Conservation (phyloP, 2,797 vertebrate genomes). For the Leptatherina wallacei region DNA sequence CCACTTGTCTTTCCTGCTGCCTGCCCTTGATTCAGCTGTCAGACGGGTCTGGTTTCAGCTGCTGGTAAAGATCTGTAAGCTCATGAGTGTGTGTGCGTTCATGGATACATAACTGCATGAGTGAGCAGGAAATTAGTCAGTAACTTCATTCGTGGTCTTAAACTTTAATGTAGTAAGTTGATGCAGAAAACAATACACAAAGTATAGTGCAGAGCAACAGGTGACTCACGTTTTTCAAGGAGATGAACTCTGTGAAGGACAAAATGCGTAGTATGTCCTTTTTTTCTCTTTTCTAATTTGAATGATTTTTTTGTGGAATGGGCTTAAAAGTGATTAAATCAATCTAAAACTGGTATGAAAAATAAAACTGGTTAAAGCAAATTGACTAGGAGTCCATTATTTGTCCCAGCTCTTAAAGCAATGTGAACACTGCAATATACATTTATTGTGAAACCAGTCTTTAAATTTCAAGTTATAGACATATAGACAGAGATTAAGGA, state of each 20-base stretch:
- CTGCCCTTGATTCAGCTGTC: conserved; percentile 78
- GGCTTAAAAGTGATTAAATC: no score
- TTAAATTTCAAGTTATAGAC: neutral
- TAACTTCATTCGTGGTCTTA: conserved; percentile 10
- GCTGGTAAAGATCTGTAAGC: conserved; percentile 37
- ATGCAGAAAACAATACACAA: neutral
- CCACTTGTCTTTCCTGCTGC: conserved; percentile 36
- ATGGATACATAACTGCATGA: conserved; percentile 6
- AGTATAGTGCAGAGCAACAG: no score
- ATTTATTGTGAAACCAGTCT: neutral
- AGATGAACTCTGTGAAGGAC: neutral
- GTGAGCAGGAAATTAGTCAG: conserved; percentile 21
- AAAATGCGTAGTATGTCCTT: neutral
- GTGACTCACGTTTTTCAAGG: no score
- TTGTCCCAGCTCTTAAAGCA: neutral
- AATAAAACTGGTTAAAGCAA: no score
- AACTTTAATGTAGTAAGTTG: neutral
- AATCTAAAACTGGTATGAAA: no score
- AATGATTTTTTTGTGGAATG: no score
- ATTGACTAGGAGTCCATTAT: neutral
- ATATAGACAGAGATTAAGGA: neutral
- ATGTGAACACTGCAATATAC: neutral
- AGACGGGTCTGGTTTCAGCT: conserved; percentile 70
- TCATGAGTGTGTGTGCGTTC: conserved; percentile 17
- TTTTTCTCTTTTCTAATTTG: no score